Evolutionary conservation across 1,140 invertebrate species (phyloP), one percentile per base, ranked within the genome.

Genomic region (Zaprionus gabonicus): DNA sequence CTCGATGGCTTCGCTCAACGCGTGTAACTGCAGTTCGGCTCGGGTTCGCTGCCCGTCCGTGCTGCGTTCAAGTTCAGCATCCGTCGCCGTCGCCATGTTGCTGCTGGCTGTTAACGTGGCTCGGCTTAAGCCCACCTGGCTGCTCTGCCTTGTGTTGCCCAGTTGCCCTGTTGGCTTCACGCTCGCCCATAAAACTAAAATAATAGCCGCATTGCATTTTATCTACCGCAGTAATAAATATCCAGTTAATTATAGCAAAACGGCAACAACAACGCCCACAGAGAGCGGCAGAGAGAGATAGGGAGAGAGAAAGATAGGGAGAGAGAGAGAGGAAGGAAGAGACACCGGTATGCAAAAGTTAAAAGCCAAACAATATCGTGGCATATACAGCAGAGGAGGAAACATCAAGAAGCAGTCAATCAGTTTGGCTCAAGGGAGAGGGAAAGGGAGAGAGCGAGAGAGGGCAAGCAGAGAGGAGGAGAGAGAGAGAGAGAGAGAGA

Each of bases 191-290:
- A 90, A 90, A 90, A 87, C 86, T 90, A 90, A 90, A 90, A 90
- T 90, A 90, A 90, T 90, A 85, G 85, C 85, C 76, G 85, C 85
- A 90, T 90, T 85, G 84, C 85, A 90, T 90, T 90, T 90, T 90
- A 90, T 90, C 85, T 90, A 90, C 85, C 85, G 85, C 85, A 90
- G 85, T 90, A 90, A 90, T 90, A 90, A 90, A 90, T 90, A 90
- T 85, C 75, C 76, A 90, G 81, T 90, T 90, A 90, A 90, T 90
- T 90, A 90, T 90, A 90, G 85, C 83, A 67, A 55, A 60, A 60
- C n/a, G 63, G 53, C 59, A 71, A 36, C 75, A 69, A 58, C 38
- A 59, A 51, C 23, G 17, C 7, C 20, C 15, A 51, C 38, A 34
- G 57, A 59, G 17, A 49, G 34, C 5, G 31, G 10, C 3, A 71